phyloP scores from a whole-genome alignment of 2,113 vertebrate genomes.

The Anolis carolinensis region DNA sequence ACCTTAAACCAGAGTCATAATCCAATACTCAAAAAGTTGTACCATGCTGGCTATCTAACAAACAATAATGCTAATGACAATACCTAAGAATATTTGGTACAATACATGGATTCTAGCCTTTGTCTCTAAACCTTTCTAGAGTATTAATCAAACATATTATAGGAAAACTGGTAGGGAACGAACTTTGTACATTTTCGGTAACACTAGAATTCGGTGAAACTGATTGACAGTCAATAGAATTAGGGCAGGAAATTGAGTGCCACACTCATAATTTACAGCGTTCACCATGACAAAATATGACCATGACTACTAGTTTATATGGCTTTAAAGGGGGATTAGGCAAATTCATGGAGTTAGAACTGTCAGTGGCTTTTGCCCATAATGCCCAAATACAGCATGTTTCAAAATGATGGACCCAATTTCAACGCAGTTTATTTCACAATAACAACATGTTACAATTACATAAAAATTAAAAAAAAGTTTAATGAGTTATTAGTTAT shows the following conservation, averaged over 20 bases:
- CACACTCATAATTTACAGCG: neutral
- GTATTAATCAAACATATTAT: too few relatives aligned
- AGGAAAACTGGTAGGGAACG: neutral
- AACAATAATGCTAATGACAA: neutral
- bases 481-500: too few relatives aligned
- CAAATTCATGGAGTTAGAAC: neutral
- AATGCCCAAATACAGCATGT: neutral
- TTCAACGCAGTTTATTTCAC: too few relatives aligned
- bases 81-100: neutral
- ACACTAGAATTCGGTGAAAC: neutral
- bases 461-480: too few relatives aligned
- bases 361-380: neutral
- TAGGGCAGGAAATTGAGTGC: neutral
- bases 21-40: too few relatives aligned
- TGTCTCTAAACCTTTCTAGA: neutral
- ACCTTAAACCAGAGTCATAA: too few relatives aligned
- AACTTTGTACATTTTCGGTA: neutral
- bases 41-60: too few relatives aligned
- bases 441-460: too few relatives aligned
- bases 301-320: neutral
- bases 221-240: neutral
- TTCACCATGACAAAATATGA: neutral
- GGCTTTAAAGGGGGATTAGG: neutral
- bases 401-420: too few relatives aligned
- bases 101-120: neutral